phyloP scores from a whole-genome alignment of 2,113 vertebrate genomes.

The Xiphophorus maculatus region DNA sequence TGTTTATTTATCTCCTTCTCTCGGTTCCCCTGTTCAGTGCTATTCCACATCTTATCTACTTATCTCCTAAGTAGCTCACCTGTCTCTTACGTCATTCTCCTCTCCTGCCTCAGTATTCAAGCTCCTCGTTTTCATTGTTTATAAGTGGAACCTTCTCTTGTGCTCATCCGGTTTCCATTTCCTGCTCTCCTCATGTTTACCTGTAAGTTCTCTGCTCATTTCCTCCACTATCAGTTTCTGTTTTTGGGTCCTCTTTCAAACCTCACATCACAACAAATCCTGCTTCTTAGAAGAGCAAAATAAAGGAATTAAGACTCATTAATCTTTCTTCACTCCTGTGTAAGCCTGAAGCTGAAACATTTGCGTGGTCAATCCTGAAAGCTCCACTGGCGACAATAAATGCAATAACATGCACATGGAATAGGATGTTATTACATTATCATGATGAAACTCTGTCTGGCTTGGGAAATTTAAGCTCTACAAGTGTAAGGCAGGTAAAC shows the following conservation, averaged over 20 bases:
- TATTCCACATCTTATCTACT: background rate
- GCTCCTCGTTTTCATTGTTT: background rate
- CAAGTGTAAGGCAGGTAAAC: background rate
- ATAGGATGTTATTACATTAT: background rate
- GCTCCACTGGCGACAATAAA: background rate
- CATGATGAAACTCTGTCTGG: constrained; percentile 3
- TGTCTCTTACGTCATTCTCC: background rate
- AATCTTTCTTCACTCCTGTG: background rate
- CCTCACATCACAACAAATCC: background rate
- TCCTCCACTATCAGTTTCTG: background rate
- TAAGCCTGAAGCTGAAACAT: background rate
- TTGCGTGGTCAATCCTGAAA: background rate
- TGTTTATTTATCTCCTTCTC: background rate
- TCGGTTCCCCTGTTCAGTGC: background rate
- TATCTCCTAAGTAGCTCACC: background rate
- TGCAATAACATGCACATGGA: background rate
- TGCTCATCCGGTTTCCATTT: background rate
- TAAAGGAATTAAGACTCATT: background rate
- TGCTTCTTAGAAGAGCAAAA: background rate
- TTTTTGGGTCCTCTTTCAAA: background rate
- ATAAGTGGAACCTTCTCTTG: background rate
- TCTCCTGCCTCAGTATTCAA: background rate
- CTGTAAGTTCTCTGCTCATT: background rate
- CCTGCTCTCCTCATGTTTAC: background rate
- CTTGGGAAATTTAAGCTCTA: background rate